phyloP scores from a whole-genome alignment of 2,113 vertebrate genomes.

The Microcebus griseorufus region DNA sequence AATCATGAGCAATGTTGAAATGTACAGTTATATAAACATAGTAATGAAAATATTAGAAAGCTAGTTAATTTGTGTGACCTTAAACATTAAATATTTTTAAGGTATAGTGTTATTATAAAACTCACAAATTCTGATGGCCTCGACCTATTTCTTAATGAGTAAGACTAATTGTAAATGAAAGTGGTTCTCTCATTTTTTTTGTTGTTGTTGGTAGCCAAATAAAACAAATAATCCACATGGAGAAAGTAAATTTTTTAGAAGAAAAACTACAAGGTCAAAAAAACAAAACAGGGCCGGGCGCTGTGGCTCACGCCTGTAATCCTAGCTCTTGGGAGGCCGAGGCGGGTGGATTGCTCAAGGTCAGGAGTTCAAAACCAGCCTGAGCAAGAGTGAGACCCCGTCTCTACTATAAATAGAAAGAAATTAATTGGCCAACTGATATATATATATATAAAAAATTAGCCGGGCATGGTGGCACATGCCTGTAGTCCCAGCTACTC shows the following conservation, averaged over 20 bases:
- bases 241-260: neutral
- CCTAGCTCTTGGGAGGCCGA: too few relatives aligned
- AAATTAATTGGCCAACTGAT: too few relatives aligned
- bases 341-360: too few relatives aligned
- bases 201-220: neutral
- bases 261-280: neutral
- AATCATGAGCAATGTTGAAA: neutral
- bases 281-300: neutral
- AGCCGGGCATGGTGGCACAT: too few relatives aligned
- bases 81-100: slow-evolving; percentile 1
- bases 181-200: neutral
- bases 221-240: neutral
- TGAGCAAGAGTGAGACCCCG: too few relatives aligned
- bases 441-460: too few relatives aligned
- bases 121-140: slow-evolving; percentile 7
- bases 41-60: neutral
- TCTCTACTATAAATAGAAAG: too few relatives aligned
- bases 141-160: neutral
- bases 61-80: neutral
- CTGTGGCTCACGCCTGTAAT: too few relatives aligned
- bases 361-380: too few relatives aligned
- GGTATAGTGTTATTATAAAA: neutral
- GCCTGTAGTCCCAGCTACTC: too few relatives aligned
- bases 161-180: neutral
- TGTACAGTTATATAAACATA: neutral